Evolutionary conservation across 2,797 vertebrate species (phyloP).

Genomic region (Rhinogobio ventralis): DNA sequence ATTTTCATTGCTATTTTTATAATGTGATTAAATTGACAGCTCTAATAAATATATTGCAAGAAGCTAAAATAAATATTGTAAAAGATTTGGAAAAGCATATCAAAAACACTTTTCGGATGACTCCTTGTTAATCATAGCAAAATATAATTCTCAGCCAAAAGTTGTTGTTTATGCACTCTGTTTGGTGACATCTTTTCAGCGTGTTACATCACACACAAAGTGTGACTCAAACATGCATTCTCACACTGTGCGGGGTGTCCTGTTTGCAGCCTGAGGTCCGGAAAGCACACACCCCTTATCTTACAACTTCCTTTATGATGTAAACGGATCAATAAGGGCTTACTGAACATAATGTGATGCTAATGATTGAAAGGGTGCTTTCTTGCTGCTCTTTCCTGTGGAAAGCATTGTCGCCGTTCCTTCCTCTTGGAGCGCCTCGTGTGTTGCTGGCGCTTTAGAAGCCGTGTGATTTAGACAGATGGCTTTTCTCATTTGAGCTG

Average conservation of each 20-base stretch:
- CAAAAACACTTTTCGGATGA: not conserved
- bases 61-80: not conserved
- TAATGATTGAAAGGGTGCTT: not conserved
- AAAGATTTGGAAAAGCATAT: not conserved
- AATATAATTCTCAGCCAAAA: not conserved
- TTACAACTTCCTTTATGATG: slow-evolving; percentile 20
- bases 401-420: not conserved
- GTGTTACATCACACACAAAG: slow-evolving; percentile 2
- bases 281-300: not conserved
- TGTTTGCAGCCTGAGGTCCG: not conserved
- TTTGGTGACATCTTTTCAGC: not conserved
- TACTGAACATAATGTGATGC: slow-evolving; percentile 1
- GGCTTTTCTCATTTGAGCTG: slow-evolving; percentile 47
- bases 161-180: slow-evolving; percentile 4
- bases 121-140: not conserved
- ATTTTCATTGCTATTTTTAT: not conserved
- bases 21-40: not conserved
- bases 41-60: not conserved
- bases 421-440: not conserved
- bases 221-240: slow-evolving; percentile 21
- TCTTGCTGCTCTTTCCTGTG: not conserved
- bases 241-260: not conserved
- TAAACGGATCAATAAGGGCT: slow-evolving; percentile 8
- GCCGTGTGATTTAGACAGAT: slow-evolving; percentile 45
- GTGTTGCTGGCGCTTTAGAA: not conserved